Conservation (phyloP, 2,797 vertebrate genomes). For the Molossus molossus region DNA sequence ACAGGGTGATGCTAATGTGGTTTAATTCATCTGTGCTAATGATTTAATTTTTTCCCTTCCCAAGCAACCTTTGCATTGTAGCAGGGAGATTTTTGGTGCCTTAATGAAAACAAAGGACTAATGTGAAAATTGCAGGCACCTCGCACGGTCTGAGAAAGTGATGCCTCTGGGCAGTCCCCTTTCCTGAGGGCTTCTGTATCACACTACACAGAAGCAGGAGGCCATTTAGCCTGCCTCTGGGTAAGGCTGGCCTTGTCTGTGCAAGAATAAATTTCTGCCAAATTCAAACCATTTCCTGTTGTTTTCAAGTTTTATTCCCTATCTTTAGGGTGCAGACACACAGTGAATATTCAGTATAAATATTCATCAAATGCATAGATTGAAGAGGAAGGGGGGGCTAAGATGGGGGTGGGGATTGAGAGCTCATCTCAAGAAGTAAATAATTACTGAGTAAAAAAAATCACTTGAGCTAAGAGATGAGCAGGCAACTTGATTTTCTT, state of each 20-base stretch:
- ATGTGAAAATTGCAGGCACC: background rate
- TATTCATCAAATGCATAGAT: background rate
- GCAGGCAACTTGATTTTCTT: background rate
- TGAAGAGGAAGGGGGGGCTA: background rate
- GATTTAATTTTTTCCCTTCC: constrained; percentile 71
- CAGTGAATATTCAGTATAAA: background rate
- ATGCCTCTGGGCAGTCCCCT: too few relatives aligned
- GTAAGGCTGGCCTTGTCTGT: background rate
- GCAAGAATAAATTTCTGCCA: constrained; percentile 13
- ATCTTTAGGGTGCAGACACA: background rate
- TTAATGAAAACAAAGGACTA: constrained; percentile 34
- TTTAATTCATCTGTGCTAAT: constrained; percentile 69
- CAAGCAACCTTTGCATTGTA: constrained; percentile 53
- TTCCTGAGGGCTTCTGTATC: background rate
- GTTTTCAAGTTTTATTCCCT: constrained; percentile 17
- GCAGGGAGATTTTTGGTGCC: background rate
- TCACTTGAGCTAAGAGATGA: background rate
- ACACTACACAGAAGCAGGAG: background rate
- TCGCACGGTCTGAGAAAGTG: background rate
- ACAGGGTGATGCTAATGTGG: constrained; percentile 46
- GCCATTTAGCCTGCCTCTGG: background rate
- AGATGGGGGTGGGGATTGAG: background rate
- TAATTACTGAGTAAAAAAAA: background rate
- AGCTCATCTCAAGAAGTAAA: background rate
- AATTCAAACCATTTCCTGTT: background rate